Base-by-base conservation (phyloP, 2,888 invertebrate genomes). In the Conomelus anceps region DNA sequence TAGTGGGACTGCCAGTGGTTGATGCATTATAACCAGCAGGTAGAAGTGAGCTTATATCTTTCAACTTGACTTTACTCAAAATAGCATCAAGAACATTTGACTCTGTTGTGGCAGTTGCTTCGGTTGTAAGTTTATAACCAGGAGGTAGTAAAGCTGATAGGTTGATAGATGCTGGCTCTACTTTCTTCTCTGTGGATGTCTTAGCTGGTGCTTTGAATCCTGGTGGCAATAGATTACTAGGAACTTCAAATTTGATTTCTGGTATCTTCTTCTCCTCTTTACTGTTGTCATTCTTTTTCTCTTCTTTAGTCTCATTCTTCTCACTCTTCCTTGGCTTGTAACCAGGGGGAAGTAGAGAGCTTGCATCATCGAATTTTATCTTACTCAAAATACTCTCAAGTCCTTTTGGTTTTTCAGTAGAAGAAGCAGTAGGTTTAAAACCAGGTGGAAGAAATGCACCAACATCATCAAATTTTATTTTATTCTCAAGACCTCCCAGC, bases 381-480 rank as follows among this genome's bases (percentile, higher is more conserved):
- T 93, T 92, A 20, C 91, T 91, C 23, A 92, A 91, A 3, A 93
- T 29, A 22, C 91, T 91, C 24, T 92, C 92, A 20, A 89, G 89
- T 85, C 84, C 90, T 88, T 91, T 91, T 88, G 90, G 87, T 87
- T 91, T 92, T 41, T 91, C 90, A 9, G 91, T 90, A 0, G 91
- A 90, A 3, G 91, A 84, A 23, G 90, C 88, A 20, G 89, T 90
- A 13, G 93, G 92, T 91, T 96, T 96, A 91, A 95, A 97, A 3
- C 95, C 96, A 11, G 95, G 94, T n/a, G 96, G 96, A 90, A 96
- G 93, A 87, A 96, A 94, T 91, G 95, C 94, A 91, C 94, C 94
- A 0, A 95, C 92, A 91, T 95, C 95, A 91, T 95, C 95, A 85
- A 94, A 93, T 91, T 95, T 94, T 13, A 94, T 93, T 92, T 95